phyloP scores from a whole-genome alignment of 1,140 invertebrate genomes.

The Drosophila prosaltans region DNA sequence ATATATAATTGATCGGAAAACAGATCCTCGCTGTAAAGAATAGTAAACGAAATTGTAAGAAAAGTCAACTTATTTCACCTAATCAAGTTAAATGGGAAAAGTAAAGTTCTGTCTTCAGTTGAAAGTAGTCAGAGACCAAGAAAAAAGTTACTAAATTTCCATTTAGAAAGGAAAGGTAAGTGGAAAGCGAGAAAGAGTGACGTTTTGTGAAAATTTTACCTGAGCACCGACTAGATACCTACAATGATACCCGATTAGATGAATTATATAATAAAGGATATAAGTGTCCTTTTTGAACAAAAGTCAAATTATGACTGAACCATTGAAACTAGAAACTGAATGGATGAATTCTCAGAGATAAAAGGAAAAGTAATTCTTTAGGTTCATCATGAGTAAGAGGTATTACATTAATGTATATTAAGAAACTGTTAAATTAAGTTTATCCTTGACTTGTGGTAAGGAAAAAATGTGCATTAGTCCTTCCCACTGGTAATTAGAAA shows the following conservation, averaged over 20 bases:
- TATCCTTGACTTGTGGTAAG: constrained; percentile 42
- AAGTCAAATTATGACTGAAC: too few species aligned
- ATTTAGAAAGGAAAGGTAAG: constrained; percentile 54
- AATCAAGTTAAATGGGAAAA: background rate
- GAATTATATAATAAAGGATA: too few species aligned
- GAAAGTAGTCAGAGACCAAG: too few species aligned
- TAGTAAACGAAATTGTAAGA: constrained; percentile 38
- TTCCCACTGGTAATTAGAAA: constrained; percentile 64
- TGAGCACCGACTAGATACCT: background rate
- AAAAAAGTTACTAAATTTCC: constrained; percentile 52
- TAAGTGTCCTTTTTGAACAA: too few species aligned
- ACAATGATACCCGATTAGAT: too few species aligned
- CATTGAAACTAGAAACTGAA: too few species aligned
- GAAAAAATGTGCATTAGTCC: constrained; percentile 57
- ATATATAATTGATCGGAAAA: constrained; percentile 83
- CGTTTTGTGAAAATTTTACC: background rate
- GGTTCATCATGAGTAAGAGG: constrained; percentile 23
- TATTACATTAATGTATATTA: constrained; percentile 53
- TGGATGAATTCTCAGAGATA: background rate
- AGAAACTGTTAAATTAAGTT: constrained; percentile 64
- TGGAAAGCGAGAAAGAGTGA: background rate
- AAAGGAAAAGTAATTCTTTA: constrained; percentile 32
- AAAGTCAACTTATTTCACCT: constrained; percentile 25
- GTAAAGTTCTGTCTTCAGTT: constrained; percentile 24
- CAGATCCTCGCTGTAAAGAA: constrained; percentile 70